These are phyloP conservation scores for Trachelus troglodyta DNA, from an alignment of 2,888 invertebrate species.

Conservation along the genomic window DNA sequence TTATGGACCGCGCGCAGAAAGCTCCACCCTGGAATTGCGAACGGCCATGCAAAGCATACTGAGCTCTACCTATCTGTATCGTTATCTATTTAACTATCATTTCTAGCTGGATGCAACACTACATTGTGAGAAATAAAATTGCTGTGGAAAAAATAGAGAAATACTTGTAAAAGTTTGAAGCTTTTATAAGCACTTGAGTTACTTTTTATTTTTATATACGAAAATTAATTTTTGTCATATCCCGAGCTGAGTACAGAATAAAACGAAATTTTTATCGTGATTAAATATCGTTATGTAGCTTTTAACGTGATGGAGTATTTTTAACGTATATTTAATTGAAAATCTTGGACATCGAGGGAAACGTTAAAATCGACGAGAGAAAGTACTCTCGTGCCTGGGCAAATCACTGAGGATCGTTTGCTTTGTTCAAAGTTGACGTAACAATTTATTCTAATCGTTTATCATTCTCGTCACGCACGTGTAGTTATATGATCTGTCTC, in stretches of 20 bases:
- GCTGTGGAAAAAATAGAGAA: neutral
- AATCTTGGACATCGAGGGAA: neutral
- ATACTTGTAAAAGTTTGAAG: neutral
- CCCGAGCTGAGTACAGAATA: no score
- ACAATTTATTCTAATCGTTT: neutral
- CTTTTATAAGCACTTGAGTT: neutral
- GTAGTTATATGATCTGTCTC: constrained; percentile 1
- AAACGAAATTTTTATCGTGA: no score
- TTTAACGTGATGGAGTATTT: neutral
- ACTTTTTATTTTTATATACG: neutral
- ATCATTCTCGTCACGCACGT: constrained; percentile 2
- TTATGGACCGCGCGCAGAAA: constrained; percentile 51
- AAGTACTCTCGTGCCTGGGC: neutral
- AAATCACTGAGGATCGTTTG: neutral
- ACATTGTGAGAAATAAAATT: neutral
- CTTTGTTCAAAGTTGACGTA: neutral
- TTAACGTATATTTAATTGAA: neutral
- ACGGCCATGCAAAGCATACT: neutral
- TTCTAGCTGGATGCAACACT: neutral
- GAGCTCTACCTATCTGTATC: neutral
- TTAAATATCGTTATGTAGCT: no score
- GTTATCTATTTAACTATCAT: neutral
- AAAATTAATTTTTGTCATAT: neutral
- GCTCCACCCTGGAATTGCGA: constrained; percentile 12
- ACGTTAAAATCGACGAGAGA: neutral